Base-by-base conservation (phyloP, 2,888 invertebrate species). In the Hirtodrosophila confusa region DNA sequence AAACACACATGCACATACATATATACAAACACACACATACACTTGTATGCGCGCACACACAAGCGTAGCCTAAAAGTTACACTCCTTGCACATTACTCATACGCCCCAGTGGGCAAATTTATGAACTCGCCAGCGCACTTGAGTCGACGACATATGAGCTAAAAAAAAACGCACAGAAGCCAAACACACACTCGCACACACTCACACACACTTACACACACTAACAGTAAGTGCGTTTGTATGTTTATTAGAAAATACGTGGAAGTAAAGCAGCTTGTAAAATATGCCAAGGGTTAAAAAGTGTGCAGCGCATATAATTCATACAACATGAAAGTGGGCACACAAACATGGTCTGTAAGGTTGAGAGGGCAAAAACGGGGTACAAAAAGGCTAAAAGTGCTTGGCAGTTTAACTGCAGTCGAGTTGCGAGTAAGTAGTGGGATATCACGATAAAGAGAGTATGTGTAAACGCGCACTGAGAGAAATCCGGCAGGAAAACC, bases 51-150 rank as follows among this genome's bases (percentile, higher is more conserved):
- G 40, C 35, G 43, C 51, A 31, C 27, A 56, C 35, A 58, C 53
- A 53, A 50, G 41, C 60, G 11, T 24, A 36, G 43, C 49, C 61
- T 57, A 48, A 58, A 70, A 70, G 75, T 69, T 80, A 76, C 80
- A 80, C 80, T 77, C 63, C 80, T 67, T 75, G 76, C 75, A 80
- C 79, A 88, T 89, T 84, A 80, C 78, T 86, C 84, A 79, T 77
- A 78, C 86, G 79, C 86, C 88, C 89, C 84, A 86, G 88, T 84
- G 88, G 87, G 82, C 87, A 88, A 88, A 84, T 84, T 84, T 84
- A 84, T 84, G 88, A 86, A 84, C 86, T 84, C 84, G 71, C 86
- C 67, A 54, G 69, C 65, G 67, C 80, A 83, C 88, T 83, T 88
- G 88, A 88, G 86, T 79, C 80, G 60, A 65, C 72, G 73, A 69